Percentiles rank a stretch among this genome's conserved stretches.
These are phyloP conservation scores for Cepaea nemoralis DNA, from an alignment of 1,140 invertebrate species.

Conservation along the genomic window DNA sequence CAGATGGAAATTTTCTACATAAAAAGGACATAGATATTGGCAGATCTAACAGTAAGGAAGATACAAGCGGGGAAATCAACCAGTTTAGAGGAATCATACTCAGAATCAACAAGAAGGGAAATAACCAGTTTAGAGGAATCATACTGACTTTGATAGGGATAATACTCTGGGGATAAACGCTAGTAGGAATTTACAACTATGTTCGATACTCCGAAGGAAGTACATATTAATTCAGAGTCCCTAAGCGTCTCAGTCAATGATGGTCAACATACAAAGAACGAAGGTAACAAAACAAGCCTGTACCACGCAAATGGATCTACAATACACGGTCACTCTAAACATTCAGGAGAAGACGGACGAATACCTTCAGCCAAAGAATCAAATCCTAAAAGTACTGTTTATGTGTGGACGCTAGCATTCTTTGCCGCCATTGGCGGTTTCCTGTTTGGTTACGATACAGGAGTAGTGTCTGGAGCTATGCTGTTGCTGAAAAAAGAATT, in stretches of 20 bases:
- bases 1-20: too few relatives aligned
- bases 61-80: too few relatives aligned
- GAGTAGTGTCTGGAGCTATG: constrained; percentile 64
- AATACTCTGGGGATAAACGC: too few relatives aligned
- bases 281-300: background rate
- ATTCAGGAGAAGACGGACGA: background rate
- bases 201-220: background rate
- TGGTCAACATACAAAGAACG: background rate
- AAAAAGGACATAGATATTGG: too few relatives aligned
- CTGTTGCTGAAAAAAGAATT: constrained; percentile 46
- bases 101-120: too few relatives aligned
- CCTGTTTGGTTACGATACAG: constrained; percentile 79
- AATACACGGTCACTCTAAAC: background rate
- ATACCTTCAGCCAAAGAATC: background rate
- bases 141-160: too few relatives aligned
- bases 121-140: too few relatives aligned
- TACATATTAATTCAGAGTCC: background rate
- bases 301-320: background rate
- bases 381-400: background rate
- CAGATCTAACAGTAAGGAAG: too few relatives aligned
- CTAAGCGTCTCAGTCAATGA: background rate
- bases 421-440: constrained; percentile 78
- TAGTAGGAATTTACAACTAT: background rate
- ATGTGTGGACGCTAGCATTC: constrained; percentile 68
- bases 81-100: too few relatives aligned